Percentiles rank a stretch among this genome's conserved stretches.
Conservation (phyloP, 2,888 invertebrate species). For the Icerya purchasi region DNA sequence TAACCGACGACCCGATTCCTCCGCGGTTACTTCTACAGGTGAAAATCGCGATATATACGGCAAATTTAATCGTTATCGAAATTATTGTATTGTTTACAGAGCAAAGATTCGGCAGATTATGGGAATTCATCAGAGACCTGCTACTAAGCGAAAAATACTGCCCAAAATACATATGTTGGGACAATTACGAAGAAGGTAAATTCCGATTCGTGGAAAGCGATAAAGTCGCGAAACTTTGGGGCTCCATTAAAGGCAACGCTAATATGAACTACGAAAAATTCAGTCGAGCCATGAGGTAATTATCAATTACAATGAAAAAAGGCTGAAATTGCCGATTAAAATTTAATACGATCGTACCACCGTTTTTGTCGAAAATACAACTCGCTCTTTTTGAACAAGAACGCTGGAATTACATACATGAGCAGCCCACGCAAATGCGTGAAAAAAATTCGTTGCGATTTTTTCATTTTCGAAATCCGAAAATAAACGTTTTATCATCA, state of each 20-base stretch:
- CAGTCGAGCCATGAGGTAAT: constrained; percentile 63
- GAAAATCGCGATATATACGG: no score
- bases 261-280: constrained; percentile 86
- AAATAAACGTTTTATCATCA: no score
- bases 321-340: neutral
- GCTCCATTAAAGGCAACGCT: constrained; percentile 60
- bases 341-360: no score
- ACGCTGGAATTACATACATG: no score
- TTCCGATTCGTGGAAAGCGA: constrained; percentile 75
- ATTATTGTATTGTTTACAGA: constrained; percentile 12
- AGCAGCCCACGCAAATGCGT: no score
- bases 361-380: no score
- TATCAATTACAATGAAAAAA: neutral
- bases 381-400: no score
- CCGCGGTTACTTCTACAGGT: no score
- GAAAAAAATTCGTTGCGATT: no score
- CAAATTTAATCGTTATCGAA: no score
- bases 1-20: no score
- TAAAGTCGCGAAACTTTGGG: constrained; percentile 70
- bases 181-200: constrained; percentile 57
- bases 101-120: constrained; percentile 32
- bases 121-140: constrained; percentile 70
- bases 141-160: constrained; percentile 51
- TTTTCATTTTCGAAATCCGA: no score
- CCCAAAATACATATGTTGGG: constrained; percentile 70